These are phyloP conservation scores for Machimus rusticus DNA, from an alignment of 2,888 invertebrate species.

Conservation along the genomic window DNA sequence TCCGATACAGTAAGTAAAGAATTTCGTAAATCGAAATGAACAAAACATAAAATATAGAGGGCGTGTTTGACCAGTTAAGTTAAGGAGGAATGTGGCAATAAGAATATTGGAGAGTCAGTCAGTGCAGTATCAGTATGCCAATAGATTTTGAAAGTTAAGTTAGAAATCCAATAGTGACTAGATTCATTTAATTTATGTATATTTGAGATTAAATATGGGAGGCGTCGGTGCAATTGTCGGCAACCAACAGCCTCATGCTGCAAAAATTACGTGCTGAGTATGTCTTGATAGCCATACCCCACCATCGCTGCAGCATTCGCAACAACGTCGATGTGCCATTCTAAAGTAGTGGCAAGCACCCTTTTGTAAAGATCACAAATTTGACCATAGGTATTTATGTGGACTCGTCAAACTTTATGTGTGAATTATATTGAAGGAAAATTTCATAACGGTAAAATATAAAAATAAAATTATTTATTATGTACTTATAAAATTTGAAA, in stretches of 20 bases:
- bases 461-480: neutral
- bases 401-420: neutral
- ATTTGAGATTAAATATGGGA: slow-evolving; percentile 15
- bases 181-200: too few species aligned
- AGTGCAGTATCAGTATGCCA: too few species aligned
- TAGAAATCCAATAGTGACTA: too few species aligned
- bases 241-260: slow-evolving; percentile 69
- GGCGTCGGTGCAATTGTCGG: slow-evolving; percentile 42
- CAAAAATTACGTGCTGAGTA: slow-evolving; percentile 85
- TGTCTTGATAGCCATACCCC: slow-evolving; percentile 89
- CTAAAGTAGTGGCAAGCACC: slow-evolving; percentile 56
- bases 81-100: too few species aligned
- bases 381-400: neutral
- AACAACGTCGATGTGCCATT: slow-evolving; percentile 35
- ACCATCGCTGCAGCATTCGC: slow-evolving; percentile 59
- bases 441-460: neutral
- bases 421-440: slow-evolving; percentile 2
- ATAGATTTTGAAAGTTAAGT: too few species aligned
- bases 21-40: too few species aligned
- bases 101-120: too few species aligned
- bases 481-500: neutral
- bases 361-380: slow-evolving; percentile 27
- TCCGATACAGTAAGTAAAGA: too few species aligned
- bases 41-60: too few species aligned
- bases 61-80: too few species aligned